phyloP scores from a whole-genome alignment of 2,888 invertebrate species.

The Machimus atricapillus region DNA sequence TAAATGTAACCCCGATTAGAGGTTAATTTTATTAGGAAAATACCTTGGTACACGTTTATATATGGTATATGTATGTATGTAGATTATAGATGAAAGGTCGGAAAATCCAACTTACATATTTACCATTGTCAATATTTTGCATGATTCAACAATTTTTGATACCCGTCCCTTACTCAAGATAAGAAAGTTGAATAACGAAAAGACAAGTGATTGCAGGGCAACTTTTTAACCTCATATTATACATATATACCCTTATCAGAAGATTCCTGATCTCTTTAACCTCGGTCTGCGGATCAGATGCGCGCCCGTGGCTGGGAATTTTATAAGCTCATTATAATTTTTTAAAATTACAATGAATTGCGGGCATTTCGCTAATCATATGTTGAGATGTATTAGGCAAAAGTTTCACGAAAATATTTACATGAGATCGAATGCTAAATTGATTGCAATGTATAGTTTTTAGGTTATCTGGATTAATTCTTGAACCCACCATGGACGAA shows the following conservation, averaged over 20 bases:
- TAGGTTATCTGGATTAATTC: background rate
- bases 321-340: background rate
- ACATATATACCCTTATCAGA: background rate
- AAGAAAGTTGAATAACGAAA: background rate
- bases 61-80: no score
- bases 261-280: background rate
- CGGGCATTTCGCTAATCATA: background rate
- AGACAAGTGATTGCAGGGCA: background rate
- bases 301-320: background rate
- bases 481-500: background rate
- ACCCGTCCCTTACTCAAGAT: background rate
- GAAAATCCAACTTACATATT: background rate
- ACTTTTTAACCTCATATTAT: background rate
- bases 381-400: background rate
- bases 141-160: background rate
- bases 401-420: background rate
- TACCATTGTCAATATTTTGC: background rate
- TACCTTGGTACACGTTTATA: background rate
- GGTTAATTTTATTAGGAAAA: background rate
- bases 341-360: background rate
- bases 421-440: background rate
- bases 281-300: background rate
- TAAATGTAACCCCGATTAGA: background rate
- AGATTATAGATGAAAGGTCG: no score
- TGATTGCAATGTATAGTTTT: background rate